Conservation (phyloP, 2,113 vertebrate genomes). For the Cacatua alba region DNA sequence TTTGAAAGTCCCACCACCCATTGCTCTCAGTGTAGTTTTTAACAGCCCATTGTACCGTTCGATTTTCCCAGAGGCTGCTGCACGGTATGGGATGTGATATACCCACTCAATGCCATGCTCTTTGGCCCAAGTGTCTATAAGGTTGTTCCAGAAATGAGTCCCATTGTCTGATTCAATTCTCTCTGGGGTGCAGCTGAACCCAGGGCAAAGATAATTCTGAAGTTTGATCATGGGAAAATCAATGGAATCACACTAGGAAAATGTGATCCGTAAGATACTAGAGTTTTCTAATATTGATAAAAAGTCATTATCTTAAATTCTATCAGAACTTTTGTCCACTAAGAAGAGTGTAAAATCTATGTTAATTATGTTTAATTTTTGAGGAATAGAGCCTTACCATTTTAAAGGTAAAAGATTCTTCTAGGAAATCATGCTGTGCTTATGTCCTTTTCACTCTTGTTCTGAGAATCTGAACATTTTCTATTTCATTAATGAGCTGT, state of each 20-base stretch:
- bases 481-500: slow-evolving; percentile 11
- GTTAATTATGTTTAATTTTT: background rate
- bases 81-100: too few relatives aligned
- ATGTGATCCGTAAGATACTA: background rate
- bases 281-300: background rate
- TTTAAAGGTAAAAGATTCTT: background rate
- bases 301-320: background rate
- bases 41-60: too few relatives aligned
- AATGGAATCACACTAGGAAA: background rate
- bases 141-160: too few relatives aligned
- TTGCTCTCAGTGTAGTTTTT: too few relatives aligned
- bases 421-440: background rate
- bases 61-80: too few relatives aligned
- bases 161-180: too few relatives aligned
- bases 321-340: background rate
- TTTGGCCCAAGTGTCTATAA: too few relatives aligned
- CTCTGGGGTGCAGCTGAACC: too few relatives aligned
- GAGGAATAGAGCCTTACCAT: background rate
- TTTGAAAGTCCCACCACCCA: too few relatives aligned
- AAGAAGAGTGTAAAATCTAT: background rate
- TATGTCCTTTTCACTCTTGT: background rate
- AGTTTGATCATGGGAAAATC: background rate
- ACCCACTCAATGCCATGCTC: too few relatives aligned
- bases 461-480: slow-evolving; percentile 14
- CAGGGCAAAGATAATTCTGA: background rate